These are phyloP conservation scores for Aphidoletes aphidimyza DNA, from an alignment of 2,888 invertebrate genomes.

Conservation along the genomic window DNA sequence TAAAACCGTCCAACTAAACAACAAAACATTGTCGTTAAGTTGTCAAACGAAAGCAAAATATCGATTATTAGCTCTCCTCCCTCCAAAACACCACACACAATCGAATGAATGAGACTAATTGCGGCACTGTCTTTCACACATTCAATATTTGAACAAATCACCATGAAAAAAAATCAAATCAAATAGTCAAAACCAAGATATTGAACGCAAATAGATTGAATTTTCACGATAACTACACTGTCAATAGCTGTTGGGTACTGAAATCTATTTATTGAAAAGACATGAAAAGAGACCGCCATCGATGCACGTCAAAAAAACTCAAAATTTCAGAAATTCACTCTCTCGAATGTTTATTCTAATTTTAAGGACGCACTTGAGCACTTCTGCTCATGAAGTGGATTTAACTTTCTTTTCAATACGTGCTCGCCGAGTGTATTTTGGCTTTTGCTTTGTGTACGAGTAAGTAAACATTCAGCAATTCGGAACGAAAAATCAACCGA, in stretches of 20 bases:
- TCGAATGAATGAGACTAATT: neutral
- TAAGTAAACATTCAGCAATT: neutral
- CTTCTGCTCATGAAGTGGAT: conserved; percentile 39
- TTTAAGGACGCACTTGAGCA: conserved; percentile 12
- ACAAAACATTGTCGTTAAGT: conserved; percentile 26
- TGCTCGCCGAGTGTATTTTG: neutral
- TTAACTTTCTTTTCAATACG: neutral
- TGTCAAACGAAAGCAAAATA: neutral
- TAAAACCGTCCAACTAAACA: neutral
- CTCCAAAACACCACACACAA: too few relatives aligned
- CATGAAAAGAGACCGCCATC: conserved; percentile 3
- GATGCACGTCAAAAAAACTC: neutral
- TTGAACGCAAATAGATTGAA: too few relatives aligned
- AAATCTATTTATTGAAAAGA: neutral
- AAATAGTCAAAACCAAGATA: too few relatives aligned
- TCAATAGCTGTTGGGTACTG: neutral
- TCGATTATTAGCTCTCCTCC: neutral
- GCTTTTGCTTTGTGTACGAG: too few relatives aligned
- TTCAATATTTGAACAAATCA: neutral
- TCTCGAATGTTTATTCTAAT: neutral
- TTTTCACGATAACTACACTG: neutral
- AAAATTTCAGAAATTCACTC: too few relatives aligned
- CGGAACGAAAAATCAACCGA: neutral
- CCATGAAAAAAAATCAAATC: too few relatives aligned
- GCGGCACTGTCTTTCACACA: neutral